phyloP scores from a whole-genome alignment of 1,140 invertebrate genomes.

The Brachionus rotundiformis region DNA sequence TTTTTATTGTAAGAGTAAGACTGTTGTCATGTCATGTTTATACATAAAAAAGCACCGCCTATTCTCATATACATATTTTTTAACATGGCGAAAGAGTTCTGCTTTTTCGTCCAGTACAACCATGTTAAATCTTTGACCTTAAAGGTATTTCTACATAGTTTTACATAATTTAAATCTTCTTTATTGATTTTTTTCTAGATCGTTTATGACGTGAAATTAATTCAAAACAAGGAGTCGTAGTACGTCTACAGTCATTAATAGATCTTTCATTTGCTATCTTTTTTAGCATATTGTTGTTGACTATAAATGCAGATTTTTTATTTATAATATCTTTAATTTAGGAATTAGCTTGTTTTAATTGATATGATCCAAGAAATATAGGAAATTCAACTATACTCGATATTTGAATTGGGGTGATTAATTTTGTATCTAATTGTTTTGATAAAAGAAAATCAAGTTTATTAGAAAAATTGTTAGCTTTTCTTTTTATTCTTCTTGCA shows the following conservation, averaged over 20 bases:
- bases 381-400: background rate
- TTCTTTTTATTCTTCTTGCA: background rate
- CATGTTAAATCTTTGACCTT: too few relatives aligned
- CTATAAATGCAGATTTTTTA: background rate
- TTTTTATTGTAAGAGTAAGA: too few relatives aligned
- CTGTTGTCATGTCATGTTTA: too few relatives aligned
- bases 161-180: background rate
- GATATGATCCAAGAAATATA: conserved; percentile 18
- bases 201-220: conserved; percentile 9
- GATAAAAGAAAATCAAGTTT: background rate
- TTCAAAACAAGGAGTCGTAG: background rate
- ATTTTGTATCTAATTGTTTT: conserved; percentile 33
- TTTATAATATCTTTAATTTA: background rate
- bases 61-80: too few relatives aligned
- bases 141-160: background rate
- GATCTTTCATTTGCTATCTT: background rate
- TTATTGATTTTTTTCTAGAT: background rate
- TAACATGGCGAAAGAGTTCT: too few relatives aligned
- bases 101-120: too few relatives aligned
- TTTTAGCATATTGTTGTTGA: background rate
- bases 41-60: too few relatives aligned
- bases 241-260: background rate
- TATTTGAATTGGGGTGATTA: background rate
- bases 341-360: background rate
- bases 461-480: background rate